phyloP scores from a whole-genome alignment of 2,888 invertebrate species.

The Brachylomia viminalis region DNA sequence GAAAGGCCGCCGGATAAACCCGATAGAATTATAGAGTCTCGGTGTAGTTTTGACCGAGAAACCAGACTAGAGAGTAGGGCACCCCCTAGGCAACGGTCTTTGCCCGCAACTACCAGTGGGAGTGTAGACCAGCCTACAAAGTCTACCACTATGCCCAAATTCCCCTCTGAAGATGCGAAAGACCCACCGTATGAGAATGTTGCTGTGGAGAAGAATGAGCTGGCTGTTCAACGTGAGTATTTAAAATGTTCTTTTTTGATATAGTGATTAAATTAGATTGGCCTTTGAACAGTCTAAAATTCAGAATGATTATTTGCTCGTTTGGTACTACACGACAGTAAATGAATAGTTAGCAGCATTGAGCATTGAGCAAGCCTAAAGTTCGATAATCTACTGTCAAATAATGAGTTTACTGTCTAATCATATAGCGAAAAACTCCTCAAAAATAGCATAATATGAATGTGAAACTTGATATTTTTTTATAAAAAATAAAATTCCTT shows the following conservation, averaged over 20 bases:
- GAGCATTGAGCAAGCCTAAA: too few species aligned
- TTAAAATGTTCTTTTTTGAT: background rate
- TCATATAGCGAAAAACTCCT: too few species aligned
- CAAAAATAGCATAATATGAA: background rate
- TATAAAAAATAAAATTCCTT: background rate
- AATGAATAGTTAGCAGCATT: too few species aligned
- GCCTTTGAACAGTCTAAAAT: background rate
- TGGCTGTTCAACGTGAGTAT: constrained; percentile 84
- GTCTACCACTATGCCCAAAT: constrained; percentile 91
- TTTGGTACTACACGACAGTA: too few species aligned
- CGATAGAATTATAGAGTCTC: constrained; percentile 66
- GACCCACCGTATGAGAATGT: constrained; percentile 88
- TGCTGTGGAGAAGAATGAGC: constrained; percentile 82
- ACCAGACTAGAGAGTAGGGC: constrained; percentile 78
- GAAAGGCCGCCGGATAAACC: constrained; percentile 80
- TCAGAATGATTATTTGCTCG: background rate
- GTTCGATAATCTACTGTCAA: too few species aligned
- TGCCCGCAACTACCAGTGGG: constrained; percentile 82
- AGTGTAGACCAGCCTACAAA: constrained; percentile 87
- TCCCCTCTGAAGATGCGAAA: constrained; percentile 85
- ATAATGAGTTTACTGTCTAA: too few species aligned
- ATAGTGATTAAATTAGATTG: background rate
- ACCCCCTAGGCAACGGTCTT: constrained; percentile 85
- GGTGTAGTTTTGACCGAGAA: constrained; percentile 70
- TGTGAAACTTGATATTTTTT: background rate